Percentiles rank a stretch among this genome's conserved stretches.
Conservation (phyloP, 2,888 invertebrate species). For the Punctoribates punctum region DNA sequence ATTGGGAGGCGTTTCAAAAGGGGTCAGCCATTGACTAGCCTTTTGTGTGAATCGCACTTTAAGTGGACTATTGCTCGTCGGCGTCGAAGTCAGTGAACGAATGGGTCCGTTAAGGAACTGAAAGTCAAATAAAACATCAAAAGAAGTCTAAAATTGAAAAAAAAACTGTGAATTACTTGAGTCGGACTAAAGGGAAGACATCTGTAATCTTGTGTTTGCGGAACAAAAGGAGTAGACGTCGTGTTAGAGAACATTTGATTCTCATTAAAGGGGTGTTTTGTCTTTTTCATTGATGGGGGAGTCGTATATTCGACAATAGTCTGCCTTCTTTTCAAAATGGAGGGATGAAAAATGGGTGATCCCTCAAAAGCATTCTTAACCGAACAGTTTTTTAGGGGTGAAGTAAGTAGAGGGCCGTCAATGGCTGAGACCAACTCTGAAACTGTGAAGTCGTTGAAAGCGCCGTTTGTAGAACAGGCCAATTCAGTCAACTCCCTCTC, state of each 20-base stretch:
- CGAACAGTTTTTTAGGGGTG: neutral
- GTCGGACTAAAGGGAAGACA: conserved; percentile 28
- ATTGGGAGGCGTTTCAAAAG: conserved; percentile 15
- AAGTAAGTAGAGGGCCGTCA: conserved; percentile 37
- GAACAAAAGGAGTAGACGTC: neutral
- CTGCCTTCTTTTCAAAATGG: conserved; percentile 14
- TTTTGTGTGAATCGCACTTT: neutral
- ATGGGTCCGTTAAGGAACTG: conserved; percentile 23
- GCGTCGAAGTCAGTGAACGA: conserved; percentile 22
- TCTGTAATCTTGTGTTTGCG: neutral
- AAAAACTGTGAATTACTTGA: neutral
- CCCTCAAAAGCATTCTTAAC: neutral
- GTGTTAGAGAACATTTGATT: neutral
- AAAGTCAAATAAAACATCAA: neutral
- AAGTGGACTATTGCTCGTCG: neutral
- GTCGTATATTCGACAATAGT: conserved; percentile 17
- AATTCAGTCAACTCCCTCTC: conserved; percentile 43
- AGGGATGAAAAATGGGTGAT: conserved; percentile 3
- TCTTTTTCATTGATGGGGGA: conserved; percentile 25
- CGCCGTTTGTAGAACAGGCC: conserved; percentile 17
- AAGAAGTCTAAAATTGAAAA: neutral
- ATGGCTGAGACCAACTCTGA: conserved; percentile 40
- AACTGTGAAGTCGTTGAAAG: conserved; percentile 40
- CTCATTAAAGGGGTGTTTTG: neutral
- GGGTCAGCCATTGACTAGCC: neutral